Evolutionary conservation across 2,113 vertebrate genomes (phyloP).

Genomic region (Shinisaurus crocodilurus): DNA sequence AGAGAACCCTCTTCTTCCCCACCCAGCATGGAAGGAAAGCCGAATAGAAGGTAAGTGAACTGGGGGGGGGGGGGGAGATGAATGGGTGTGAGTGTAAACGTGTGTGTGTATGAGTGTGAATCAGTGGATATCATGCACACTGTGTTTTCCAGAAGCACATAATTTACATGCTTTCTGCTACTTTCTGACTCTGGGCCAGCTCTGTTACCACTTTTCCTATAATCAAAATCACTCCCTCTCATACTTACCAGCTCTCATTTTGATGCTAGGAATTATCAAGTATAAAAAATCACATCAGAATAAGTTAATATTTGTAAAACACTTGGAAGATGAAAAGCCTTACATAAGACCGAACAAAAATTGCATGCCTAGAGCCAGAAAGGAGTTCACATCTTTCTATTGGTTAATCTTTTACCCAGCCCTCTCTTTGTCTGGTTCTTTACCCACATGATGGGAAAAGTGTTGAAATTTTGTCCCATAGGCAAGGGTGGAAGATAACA

Average conservation of each 20-base stretch:
- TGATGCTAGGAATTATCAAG: conserved; percentile 32
- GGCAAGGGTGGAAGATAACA: conserved; percentile 71
- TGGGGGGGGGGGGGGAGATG: background rate
- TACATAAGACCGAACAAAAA: conserved; percentile 40
- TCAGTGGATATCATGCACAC: background rate
- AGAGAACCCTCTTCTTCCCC: background rate
- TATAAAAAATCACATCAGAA: conserved; percentile 53
- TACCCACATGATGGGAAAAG: conserved; percentile 71
- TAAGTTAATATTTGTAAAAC: conserved; percentile 74
- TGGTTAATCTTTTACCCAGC: conserved; percentile 73
- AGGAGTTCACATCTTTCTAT: conserved; percentile 29
- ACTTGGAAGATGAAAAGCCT: conserved; percentile 64
- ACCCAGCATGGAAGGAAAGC: background rate
- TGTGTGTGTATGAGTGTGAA: background rate
- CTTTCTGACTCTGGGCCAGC: background rate
- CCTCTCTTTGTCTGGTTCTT: conserved; percentile 66
- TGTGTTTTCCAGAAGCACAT: conserved; percentile 30
- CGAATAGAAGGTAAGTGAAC: background rate
- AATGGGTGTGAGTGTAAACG: background rate
- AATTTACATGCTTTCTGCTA: background rate
- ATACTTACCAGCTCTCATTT: conserved; percentile 7
- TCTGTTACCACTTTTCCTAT: conserved; percentile 47
- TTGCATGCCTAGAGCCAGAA: conserved; percentile 35
- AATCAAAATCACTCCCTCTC: conserved; percentile 34
- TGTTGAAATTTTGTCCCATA: conserved; percentile 76